Conservation (phyloP, 1,140 invertebrate species). For the Zophobas morio region DNA sequence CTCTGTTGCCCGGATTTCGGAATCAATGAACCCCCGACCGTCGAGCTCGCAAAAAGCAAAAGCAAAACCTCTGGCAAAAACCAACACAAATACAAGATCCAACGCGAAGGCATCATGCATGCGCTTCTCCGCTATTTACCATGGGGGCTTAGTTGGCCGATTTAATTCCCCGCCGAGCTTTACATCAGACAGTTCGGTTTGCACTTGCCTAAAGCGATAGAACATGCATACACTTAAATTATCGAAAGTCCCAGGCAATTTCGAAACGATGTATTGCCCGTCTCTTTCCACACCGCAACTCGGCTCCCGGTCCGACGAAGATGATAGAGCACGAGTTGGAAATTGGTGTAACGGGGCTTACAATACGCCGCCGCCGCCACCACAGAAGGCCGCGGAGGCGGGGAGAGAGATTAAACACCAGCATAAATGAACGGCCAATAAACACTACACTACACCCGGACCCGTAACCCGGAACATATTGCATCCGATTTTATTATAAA, state of each 20-base stretch:
- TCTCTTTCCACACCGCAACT: constrained; percentile 40
- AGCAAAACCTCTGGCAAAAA: too few species aligned
- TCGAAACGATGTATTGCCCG: constrained; percentile 53
- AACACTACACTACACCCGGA: constrained; percentile 52
- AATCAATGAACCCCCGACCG: too few species aligned
- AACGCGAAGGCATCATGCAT: constrained; percentile 44
- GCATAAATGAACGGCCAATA: constrained; percentile 62
- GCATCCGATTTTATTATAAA: constrained; percentile 48
- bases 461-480: constrained; percentile 54
- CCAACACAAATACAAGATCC: too few species aligned
- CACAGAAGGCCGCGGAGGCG: constrained; percentile 37
- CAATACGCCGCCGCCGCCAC: constrained; percentile 47
- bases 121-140: constrained; percentile 55
- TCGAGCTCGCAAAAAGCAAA: too few species aligned
- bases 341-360: constrained; percentile 50
- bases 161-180: constrained; percentile 64
- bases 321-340: constrained; percentile 50
- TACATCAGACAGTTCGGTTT: constrained; percentile 64
- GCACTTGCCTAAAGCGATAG: constrained; percentile 64
- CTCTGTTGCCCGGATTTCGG: too few species aligned
- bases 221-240: constrained; percentile 65
- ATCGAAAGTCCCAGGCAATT: constrained; percentile 63
- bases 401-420: constrained; percentile 61
- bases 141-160: constrained; percentile 60
- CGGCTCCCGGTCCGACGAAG: constrained; percentile 33